A percentile compares a stretch with the other conserved stretches of the same genome.
Evolutionary conservation across 2,888 invertebrate species (phyloP).

Genomic region (Patella caerulea): DNA sequence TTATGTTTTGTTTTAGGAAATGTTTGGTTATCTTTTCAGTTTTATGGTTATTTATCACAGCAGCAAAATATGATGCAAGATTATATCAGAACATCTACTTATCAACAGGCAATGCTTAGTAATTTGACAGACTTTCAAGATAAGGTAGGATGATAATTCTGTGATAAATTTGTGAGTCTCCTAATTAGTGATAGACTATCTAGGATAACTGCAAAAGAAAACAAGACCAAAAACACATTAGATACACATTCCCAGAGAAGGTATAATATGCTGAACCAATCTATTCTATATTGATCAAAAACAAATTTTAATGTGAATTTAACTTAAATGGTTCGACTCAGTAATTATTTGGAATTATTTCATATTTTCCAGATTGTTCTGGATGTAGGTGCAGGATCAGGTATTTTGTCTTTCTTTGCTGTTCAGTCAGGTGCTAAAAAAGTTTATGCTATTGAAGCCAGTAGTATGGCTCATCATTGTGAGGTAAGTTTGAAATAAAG

Average conservation of each 20-base stretch:
- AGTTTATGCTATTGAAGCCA: conserved; percentile 99
- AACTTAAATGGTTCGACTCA: too few relatives aligned
- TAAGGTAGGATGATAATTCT: conserved; percentile 67
- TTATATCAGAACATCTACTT: conserved; percentile 97
- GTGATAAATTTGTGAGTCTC: too few relatives aligned
- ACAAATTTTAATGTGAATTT: too few relatives aligned
- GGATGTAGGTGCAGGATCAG: conserved; percentile 98
- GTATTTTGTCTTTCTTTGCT: conserved; percentile 98
- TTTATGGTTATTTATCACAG: conserved; percentile 98
- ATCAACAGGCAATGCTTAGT: conserved; percentile 95
- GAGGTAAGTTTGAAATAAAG: conserved; percentile 53
- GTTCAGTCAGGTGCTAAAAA: conserved; percentile 96
- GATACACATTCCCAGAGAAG: too few relatives aligned
- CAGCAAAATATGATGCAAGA: conserved; percentile 99
- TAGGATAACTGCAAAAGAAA: too few relatives aligned
- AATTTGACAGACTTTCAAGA: conserved; percentile 91
- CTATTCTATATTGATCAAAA: too few relatives aligned
- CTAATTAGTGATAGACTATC: too few relatives aligned
- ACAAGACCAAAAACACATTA: too few relatives aligned
- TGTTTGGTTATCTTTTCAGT: conserved; percentile 75
- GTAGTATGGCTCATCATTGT: conserved; percentile 94
- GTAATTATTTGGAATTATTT: conserved; percentile 1
- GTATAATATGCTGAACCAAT: too few relatives aligned
- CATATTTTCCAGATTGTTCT: conserved; percentile 81
- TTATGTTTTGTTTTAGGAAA: too few relatives aligned